Percentiles rank a stretch among this genome's conserved stretches.
These are phyloP conservation scores for Nasonia oneida DNA, from an alignment of 2,888 invertebrate genomes.

Conservation along the genomic window DNA sequence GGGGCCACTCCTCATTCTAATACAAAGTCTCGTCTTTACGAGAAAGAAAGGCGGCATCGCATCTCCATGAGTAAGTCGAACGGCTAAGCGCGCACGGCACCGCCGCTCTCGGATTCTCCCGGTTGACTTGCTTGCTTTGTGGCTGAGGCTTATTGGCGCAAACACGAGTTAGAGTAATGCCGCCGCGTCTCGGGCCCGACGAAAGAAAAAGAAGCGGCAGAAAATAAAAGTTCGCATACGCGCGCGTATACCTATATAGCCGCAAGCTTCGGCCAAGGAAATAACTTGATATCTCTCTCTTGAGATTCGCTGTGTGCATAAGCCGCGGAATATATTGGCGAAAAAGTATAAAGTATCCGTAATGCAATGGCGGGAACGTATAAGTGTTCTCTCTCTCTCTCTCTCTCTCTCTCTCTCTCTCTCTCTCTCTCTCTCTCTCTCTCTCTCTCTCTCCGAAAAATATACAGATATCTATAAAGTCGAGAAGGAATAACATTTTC, in stretches of 20 bases:
- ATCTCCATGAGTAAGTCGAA: slow-evolving; percentile 57
- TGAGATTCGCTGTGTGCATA: slow-evolving; percentile 36
- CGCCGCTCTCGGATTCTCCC: slow-evolving; percentile 54
- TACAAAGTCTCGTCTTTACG: slow-evolving; percentile 63
- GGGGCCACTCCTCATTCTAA: slow-evolving; percentile 59
- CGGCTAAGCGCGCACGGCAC: slow-evolving; percentile 28
- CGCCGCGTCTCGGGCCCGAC: neutral
- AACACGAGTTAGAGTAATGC: slow-evolving; percentile 73
- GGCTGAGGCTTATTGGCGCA: slow-evolving; percentile 69
- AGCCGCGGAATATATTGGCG: slow-evolving; percentile 48
- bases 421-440: neutral
- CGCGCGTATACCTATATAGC: neutral
- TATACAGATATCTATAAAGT: slow-evolving; percentile 45
- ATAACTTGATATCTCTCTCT: slow-evolving; percentile 56
- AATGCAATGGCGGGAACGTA: slow-evolving; percentile 23
- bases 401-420: neutral
- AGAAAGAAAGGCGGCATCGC: slow-evolving; percentile 57
- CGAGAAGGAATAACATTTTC: slow-evolving; percentile 19
- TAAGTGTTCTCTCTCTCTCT: neutral
- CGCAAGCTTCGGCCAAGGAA: slow-evolving; percentile 30
- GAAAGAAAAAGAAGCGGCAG: neutral
- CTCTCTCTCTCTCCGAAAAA: slow-evolving; percentile 22
- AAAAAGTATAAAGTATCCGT: slow-evolving; percentile 58
- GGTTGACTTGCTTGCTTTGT: slow-evolving; percentile 58
- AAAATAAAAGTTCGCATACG: slow-evolving; percentile 36